Evolutionary conservation across 2,888 invertebrate species (phyloP).

Genomic region (Orthosia cruda): DNA sequence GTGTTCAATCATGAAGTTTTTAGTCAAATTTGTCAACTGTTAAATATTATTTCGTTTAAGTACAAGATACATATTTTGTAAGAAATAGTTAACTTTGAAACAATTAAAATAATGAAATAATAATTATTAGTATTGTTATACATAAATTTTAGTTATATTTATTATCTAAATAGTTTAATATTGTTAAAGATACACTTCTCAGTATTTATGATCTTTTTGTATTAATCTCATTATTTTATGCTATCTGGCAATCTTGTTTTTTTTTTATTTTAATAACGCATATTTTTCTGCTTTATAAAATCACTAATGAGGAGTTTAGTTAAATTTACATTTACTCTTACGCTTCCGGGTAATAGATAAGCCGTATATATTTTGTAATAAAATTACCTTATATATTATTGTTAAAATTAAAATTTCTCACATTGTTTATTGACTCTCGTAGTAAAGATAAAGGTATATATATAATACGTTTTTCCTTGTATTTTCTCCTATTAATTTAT

Average conservation of each 20-base stretch:
- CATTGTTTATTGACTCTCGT: not conserved
- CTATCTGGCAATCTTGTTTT: not conserved
- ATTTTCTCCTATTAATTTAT: conserved; percentile 1
- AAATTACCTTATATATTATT: not conserved
- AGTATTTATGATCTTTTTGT: conserved; percentile 26
- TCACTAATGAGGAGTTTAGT: not conserved
- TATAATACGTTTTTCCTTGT: not conserved
- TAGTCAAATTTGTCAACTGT: conserved; percentile 13
- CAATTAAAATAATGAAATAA: conserved; percentile 4
- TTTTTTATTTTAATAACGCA: conserved; percentile 1
- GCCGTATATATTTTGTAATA: not conserved
- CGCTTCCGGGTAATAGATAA: not conserved
- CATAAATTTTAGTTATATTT: conserved; percentile 15
- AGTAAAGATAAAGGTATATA: not conserved
- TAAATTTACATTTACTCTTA: not conserved
- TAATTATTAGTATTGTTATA: not conserved
- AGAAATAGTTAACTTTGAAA: conserved; percentile 1
- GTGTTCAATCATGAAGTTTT: conserved; percentile 39
- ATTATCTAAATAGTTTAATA: conserved; percentile 16
- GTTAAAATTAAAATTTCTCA: not conserved
- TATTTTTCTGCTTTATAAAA: conserved; percentile 1
- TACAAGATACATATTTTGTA: conserved; percentile 22
- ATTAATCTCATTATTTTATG: conserved; percentile 28
- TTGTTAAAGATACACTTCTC: conserved; percentile 22
- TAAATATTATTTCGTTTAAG: conserved; percentile 6